Percentiles rank a stretch among this genome's conserved stretches.
These are phyloP conservation scores for Melanitta fusca DNA, from an alignment of 2,797 vertebrate genomes.

Conservation along the genomic window DNA sequence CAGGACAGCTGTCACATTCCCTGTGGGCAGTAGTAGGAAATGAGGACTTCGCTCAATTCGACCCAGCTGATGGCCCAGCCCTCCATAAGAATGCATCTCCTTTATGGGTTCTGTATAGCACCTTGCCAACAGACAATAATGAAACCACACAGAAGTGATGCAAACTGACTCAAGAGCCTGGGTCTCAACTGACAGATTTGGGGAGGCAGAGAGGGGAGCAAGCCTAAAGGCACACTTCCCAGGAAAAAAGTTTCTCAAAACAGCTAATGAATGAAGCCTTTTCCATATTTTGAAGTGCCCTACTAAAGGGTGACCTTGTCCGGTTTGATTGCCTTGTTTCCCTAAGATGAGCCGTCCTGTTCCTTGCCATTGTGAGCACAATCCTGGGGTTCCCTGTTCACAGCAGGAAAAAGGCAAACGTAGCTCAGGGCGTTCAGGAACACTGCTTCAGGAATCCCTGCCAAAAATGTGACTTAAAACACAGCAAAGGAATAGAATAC, in stretches of 20 bases:
- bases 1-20: not conserved
- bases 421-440: not conserved
- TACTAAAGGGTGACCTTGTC: not conserved
- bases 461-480: not conserved
- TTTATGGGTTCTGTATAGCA: not conserved
- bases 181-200: not conserved
- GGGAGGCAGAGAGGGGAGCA: not conserved
- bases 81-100: rapidly evolving
- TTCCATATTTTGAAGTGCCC: not conserved
- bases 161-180: not conserved
- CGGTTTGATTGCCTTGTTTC: not conserved
- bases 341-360: not conserved
- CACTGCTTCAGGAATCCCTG: not conserved
- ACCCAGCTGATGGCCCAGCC: not conserved
- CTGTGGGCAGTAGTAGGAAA: not conserved
- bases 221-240: not conserved
- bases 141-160: not conserved
- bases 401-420: not conserved
- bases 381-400: not conserved
- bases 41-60: not conserved
- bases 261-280: not conserved
- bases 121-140: not conserved
- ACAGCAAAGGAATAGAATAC: not conserved
- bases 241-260: not conserved
- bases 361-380: not conserved